These are phyloP conservation scores for Rhynchonycteris naso DNA, from an alignment of 2,797 vertebrate species.

Conservation along the genomic window DNA sequence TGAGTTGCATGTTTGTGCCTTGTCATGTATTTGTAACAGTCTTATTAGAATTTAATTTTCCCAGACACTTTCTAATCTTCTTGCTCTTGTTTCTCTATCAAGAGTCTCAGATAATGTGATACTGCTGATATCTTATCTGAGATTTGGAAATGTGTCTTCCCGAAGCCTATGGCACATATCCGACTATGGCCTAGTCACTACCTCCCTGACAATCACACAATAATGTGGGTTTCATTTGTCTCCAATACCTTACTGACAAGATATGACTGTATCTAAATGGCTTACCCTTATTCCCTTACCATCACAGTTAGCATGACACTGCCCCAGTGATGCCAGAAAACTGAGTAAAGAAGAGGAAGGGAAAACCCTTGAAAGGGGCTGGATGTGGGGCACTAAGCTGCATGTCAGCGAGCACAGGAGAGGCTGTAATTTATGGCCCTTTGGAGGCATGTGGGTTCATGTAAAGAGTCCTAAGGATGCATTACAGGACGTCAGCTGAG, in stretches of 20 bases:
- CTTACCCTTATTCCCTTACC: not conserved
- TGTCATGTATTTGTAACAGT: conserved; percentile 43
- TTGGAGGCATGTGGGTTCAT: not conserved
- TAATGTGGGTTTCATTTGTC: conserved; percentile 51
- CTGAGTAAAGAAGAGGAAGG: conserved; percentile 9
- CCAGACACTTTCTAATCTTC: conserved; percentile 7
- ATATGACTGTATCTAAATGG: not conserved
- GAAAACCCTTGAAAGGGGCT: not conserved
- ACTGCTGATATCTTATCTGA: not conserved
- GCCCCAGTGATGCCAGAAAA: not conserved
- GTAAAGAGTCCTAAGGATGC: not conserved
- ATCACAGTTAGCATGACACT: not conserved
- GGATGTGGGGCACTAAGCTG: not conserved
- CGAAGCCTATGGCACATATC: not conserved
- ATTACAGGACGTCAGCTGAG: not conserved
- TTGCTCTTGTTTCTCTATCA: conserved; percentile 15
- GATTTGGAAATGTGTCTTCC: conserved; percentile 25
- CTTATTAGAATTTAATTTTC: conserved; percentile 51
- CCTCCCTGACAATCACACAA: not conserved
- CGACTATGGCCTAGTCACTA: not conserved
- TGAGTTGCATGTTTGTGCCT: not conserved
- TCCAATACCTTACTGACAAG: not conserved
- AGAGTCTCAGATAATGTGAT: conserved; percentile 36
- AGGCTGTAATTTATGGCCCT: not conserved
- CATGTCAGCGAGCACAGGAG: not conserved